phyloP scores from a whole-genome alignment of 2,888 invertebrate genomes.

The Himalopsyche kuldschensis region DNA sequence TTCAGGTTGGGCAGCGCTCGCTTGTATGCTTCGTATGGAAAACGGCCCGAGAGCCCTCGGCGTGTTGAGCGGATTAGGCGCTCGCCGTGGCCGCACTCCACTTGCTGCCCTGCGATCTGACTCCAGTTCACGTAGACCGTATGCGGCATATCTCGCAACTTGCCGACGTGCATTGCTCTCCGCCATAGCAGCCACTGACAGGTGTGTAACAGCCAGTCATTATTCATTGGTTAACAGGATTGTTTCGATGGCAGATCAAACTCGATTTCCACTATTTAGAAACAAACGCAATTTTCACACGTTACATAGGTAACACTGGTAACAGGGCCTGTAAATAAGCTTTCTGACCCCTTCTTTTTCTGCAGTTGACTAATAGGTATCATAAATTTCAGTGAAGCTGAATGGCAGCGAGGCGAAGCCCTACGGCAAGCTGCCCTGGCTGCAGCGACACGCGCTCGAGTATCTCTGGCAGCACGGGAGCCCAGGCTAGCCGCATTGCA shows the following conservation, averaged over 20 bases:
- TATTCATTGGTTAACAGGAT: neutral
- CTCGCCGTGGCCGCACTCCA: slow-evolving; percentile 61
- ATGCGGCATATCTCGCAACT: slow-evolving; percentile 78
- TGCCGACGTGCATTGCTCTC: slow-evolving; percentile 80
- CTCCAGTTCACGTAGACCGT: slow-evolving; percentile 74
- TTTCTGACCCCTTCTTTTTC: neutral
- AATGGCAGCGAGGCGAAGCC: slow-evolving; percentile 40
- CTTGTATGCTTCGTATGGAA: slow-evolving; percentile 31
- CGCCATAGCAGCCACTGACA: slow-evolving; percentile 71
- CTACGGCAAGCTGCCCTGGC: slow-evolving; percentile 31
- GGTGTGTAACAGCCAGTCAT: slow-evolving; percentile 49
- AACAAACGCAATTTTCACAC: too few species aligned
- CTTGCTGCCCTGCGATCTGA: slow-evolving; percentile 76
- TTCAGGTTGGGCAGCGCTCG: slow-evolving; percentile 18
- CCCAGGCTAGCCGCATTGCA: slow-evolving; percentile 39
- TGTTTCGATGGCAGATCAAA: neutral
- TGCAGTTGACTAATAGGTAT: neutral
- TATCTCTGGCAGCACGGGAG: slow-evolving; percentile 29
- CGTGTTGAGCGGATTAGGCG: slow-evolving; percentile 76
- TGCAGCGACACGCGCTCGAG: slow-evolving; percentile 37
- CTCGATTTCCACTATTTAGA: too few species aligned
- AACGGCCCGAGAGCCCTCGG: slow-evolving; percentile 58
- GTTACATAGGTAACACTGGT: too few species aligned
- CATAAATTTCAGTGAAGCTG: slow-evolving; percentile 22
- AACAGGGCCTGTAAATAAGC: too few species aligned